A percentile compares a stretch with the other conserved stretches of the same genome.
phyloP scores from a whole-genome alignment of 1,140 invertebrate species.

The Amphibalanus amphitrite region DNA sequence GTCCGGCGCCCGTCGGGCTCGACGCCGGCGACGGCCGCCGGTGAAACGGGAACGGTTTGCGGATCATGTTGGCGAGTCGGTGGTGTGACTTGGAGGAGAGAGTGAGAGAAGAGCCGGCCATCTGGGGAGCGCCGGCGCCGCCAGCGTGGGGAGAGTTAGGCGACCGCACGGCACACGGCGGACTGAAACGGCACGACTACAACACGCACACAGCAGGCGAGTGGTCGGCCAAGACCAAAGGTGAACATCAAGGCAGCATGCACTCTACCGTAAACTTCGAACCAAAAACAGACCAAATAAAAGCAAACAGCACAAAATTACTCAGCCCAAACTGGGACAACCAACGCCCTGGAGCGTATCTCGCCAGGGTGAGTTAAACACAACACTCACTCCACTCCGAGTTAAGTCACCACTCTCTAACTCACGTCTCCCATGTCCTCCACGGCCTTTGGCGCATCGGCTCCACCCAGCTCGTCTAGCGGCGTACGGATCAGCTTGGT shows the following conservation, averaged over 20 bases:
- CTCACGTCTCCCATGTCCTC: conserved; percentile 6
- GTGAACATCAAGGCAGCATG: no score
- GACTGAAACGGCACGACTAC: no score
- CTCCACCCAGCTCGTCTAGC: conserved; percentile 64
- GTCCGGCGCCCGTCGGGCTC: not conserved
- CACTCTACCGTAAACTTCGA: no score
- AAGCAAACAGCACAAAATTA: no score
- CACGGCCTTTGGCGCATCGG: conserved; percentile 44
- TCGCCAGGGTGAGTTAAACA: no score
- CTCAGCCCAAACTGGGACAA: no score
- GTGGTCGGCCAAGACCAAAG: no score
- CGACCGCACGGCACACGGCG: not conserved
- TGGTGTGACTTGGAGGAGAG: not conserved
- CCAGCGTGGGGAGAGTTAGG: not conserved
- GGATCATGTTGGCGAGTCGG: not conserved
- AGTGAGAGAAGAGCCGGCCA: not conserved
- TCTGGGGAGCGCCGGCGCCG: not conserved
- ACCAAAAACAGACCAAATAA: no score
- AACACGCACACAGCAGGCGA: no score
- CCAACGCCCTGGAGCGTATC: no score
- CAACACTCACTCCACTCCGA: no score
- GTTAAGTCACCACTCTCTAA: no score
- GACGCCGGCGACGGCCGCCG: not conserved
- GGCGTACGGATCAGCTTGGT: conserved; percentile 61
- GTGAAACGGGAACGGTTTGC: not conserved